Evolutionary conservation across 2,888 invertebrate genomes (phyloP), one percentile per base, ranked within the genome.

Genomic region (Aleiodes leptofemur): DNA sequence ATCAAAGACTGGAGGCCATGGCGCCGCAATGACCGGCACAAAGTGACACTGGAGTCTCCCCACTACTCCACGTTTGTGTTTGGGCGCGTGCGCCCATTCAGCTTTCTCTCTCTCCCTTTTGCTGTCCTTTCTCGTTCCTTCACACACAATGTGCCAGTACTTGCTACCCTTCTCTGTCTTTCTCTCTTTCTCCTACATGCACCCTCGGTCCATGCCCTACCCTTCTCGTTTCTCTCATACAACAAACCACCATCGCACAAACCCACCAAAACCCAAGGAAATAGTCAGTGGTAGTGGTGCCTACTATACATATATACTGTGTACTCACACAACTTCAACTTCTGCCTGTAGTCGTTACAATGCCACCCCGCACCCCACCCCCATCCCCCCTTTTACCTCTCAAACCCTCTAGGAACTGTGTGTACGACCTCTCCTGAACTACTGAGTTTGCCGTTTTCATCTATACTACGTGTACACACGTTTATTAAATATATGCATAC

Each of bases 21-120:
- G 84, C 85, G 85, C 82, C 85, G 86, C 86, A 86, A 86, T 86
- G 86, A 86, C 87, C 87, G 86, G 86, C 85, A 85, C 87, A 73
- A 83, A 88, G 85, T 87, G 86, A 86, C 86, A 88, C 87, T 84
- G 85, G 77, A 81, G 75, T 69, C 78, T 81, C 85, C 85, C 85
- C 83, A 78, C 81, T 77, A 74, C 77, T 29, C 48, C n/a, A 57
- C 29, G 51, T 56, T 29, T 31, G 76, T 53, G 59, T 56, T 70
- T 72, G 74, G 69, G 79, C 83, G 84, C 84, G 74, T 81, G 86
- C 84, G 85, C 79, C 23, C 57, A 43, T 64, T 53, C 69, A 69
- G 61, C 31, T 57, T 68, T 48, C 74, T 66, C 23, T 23, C 23
- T 23, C 23, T 23, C 23, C 38, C 72, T 31, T 50, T 34, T 31